Evolutionary conservation across 1,140 invertebrate genomes (phyloP), one percentile per base, ranked within the genome.

Genomic region (Philotrypesis tridentata): DNA sequence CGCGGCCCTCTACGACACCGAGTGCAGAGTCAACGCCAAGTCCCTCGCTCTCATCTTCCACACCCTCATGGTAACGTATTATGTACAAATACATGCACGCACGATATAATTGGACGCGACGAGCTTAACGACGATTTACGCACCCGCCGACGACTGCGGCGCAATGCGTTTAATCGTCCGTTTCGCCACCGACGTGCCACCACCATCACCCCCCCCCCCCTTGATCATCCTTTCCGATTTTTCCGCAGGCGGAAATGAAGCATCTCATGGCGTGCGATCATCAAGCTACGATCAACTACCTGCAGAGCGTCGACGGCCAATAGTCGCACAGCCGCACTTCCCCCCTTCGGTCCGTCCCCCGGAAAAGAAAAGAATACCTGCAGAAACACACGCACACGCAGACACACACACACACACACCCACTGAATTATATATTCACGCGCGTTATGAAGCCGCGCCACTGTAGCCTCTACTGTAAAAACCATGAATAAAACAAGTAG

Each of bases 51-150:
- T 79, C 27, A 33, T 83, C 9, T 71, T 84, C 23, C 71, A 79
- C 23, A 48, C 61, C 8, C 40, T 84, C 29, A 67, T 84, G 83
- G 84, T 84, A 83, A 48, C 1, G n/a, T n/a, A n/a, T n/a, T n/a
- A n/a, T n/a, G n/a, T n/a, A n/a, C n/a, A n/a, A n/a, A n/a, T 27
- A 31, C 40, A 43, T 14, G 9, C 12, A 43, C 14, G 1, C 8
- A 9, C 8, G 8, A 14, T 43, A 17, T 0, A 43, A 14, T 43
- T n/a, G n/a, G n/a, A n/a, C n/a, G 33, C 33, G 9, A 37, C 33
- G 33, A 37, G 33, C 33, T 37, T 37, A 55, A 17, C 48, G 9
- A 43, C 21, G n/a, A 43, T 63, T 29, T 79, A 7, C 27, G 65
- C 25, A n/a, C n/a, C n/a, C n/a, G n/a, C n/a, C n/a, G n/a, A n/a